Base-by-base conservation (phyloP, 2,113 vertebrate genomes). In the Enhydra lutris region DNA sequence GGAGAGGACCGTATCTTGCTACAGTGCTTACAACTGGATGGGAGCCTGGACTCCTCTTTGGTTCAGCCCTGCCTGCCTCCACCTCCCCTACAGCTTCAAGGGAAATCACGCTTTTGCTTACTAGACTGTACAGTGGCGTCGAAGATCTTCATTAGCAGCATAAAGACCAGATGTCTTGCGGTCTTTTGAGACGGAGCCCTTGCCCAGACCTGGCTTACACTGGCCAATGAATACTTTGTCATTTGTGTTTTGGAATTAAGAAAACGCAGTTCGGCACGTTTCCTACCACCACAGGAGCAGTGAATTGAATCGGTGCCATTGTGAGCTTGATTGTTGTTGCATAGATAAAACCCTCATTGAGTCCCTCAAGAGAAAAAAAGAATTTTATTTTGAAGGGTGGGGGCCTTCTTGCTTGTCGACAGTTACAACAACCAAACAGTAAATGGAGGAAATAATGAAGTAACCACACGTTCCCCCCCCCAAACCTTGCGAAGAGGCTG, bases 391-490 rank as follows among this genome's bases (percentile, higher is more conserved):
- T 57, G 96, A 91, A 80, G 71, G 67, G 61, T 17, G 47, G 73
- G 59, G 47, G 65, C 86, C 65, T 95, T 39, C 97, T 96, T 86
- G 97, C 93, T 98, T 98, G 98, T 95, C 92, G 94, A 26, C 97
- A 55, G 96, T 96, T 97, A 94, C 93, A 97, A 96, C 96, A 97
- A 97, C 95, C 96, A 95, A 98, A 97, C 94, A 97, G 82, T 94
- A 98, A 98, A 98, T 73, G 61, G 80, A 94, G 95, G 95, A 97
- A 98, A 98, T 98, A 98, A 99, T 98, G 91, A 98, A 98, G 98
- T 98, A 98, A 97, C 88, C 45, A 71, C 69, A 57, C 91, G 59
- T 5, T 23, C 15, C 29, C 65, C 29, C 65, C 76, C 36, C 3
- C 88, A 93, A 97, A 97, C 95, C 98, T 84, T 59, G 52, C 96